phyloP scores from a whole-genome alignment of 1,140 invertebrate species.

The Drosophila teissieri region DNA sequence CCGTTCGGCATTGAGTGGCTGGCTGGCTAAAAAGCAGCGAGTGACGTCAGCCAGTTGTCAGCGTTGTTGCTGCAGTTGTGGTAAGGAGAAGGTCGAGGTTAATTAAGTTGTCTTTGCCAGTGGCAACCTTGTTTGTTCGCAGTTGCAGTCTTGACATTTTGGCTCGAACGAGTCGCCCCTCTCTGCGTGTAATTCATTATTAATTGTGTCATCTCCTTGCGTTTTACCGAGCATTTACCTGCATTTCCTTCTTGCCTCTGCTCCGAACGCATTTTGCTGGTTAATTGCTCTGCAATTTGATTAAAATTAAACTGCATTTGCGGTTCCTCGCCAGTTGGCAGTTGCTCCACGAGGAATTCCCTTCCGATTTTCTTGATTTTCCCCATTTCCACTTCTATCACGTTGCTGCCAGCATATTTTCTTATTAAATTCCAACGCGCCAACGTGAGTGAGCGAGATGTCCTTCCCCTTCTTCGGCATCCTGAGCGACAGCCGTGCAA shows the following conservation, averaged over 20 bases:
- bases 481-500: conserved; percentile 59
- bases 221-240: background rate
- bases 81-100: conserved; percentile 80
- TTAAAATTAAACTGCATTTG: conserved; percentile 77
- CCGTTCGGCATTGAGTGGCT: conserved; percentile 49
- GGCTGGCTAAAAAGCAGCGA: background rate
- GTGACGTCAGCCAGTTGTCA: conserved; percentile 65
- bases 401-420: conserved; percentile 56
- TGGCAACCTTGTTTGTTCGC: conserved; percentile 61
- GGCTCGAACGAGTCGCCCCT: conserved; percentile 16
- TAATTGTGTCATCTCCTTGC: conserved; percentile 55
- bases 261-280: conserved; percentile 22
- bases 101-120: conserved; percentile 80
- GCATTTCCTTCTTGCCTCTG: background rate
- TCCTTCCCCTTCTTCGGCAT: conserved; percentile 6
- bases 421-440: conserved; percentile 68
- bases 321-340: conserved; percentile 51
- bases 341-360: conserved; percentile 47
- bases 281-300: conserved; percentile 76
- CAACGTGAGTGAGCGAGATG: conserved; percentile 50
- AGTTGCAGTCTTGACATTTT: conserved; percentile 75
- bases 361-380: conserved; percentile 5
- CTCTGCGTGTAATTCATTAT: conserved; percentile 62
- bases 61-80: conserved; percentile 30
- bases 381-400: conserved; percentile 50